These are phyloP conservation scores for Lates japonicus DNA, from an alignment of 2,797 vertebrate species.

Conservation along the genomic window DNA sequence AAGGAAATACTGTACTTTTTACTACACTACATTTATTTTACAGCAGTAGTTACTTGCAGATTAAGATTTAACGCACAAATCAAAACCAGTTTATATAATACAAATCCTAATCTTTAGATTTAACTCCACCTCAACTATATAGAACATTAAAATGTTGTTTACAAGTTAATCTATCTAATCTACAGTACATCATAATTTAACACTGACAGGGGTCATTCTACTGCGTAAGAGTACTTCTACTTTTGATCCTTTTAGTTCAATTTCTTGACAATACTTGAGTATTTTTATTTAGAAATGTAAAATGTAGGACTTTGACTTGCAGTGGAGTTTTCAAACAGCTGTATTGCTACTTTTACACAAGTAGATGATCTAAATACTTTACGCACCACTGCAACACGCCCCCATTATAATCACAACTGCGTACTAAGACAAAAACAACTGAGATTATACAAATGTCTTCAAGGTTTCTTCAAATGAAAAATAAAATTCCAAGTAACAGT, in stretches of 20 bases:
- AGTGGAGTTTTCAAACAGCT: neutral
- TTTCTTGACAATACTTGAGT: neutral
- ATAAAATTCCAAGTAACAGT: neutral
- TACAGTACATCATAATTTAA: neutral
- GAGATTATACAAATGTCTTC: neutral
- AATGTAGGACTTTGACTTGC: neutral
- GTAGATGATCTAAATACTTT: neutral
- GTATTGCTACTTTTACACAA: neutral
- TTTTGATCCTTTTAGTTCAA: neutral
- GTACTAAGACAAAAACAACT: neutral
- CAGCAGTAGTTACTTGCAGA: neutral
- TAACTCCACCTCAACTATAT: neutral
- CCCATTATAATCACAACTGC: neutral
- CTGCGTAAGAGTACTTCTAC: neutral
- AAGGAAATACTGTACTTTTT: neutral
- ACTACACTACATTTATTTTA: neutral
- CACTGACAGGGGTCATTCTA: neutral
- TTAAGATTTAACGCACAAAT: constrained; percentile 10
- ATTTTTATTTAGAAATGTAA: neutral
- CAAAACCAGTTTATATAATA: neutral
- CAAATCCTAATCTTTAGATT: neutral
- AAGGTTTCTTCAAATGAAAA: neutral
- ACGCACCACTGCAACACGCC: neutral
- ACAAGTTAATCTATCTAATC: neutral
- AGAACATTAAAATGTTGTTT: neutral